These are phyloP conservation scores for Drosophila leontia DNA, from an alignment of 1,140 invertebrate species.

Conservation along the genomic window DNA sequence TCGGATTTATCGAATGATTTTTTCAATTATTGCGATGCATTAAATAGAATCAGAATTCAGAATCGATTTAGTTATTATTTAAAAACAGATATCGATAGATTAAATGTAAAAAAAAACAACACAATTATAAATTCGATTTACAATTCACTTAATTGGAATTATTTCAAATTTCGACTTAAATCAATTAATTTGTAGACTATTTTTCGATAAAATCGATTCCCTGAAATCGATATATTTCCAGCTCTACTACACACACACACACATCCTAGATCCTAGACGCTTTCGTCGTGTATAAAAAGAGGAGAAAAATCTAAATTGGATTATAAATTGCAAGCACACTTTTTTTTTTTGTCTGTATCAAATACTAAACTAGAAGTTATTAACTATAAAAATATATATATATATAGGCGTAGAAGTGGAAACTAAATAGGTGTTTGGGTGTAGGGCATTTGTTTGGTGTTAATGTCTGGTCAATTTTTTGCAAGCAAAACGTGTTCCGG, in stretches of 20 bases:
- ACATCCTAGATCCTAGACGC: constrained; percentile 72
- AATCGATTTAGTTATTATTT: too few species aligned
- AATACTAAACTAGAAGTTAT: constrained; percentile 75
- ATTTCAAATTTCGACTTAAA: too few species aligned
- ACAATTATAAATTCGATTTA: too few species aligned
- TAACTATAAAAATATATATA: constrained; percentile 15
- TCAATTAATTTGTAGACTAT: too few species aligned
- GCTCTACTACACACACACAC: constrained; percentile 1
- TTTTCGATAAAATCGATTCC: too few species aligned
- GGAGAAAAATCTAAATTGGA: constrained; percentile 40
- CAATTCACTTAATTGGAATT: too few species aligned
- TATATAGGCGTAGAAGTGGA: background rate
- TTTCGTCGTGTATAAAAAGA: constrained; percentile 65
- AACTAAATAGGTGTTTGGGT: constrained; percentile 29
- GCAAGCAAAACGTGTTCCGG: constrained; percentile 17
- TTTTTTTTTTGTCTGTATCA: constrained; percentile 71
- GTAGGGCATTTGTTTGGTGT: constrained; percentile 70
- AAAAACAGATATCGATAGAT: too few species aligned
- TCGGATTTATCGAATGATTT: too few species aligned
- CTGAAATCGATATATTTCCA: background rate
- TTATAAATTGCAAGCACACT: constrained; percentile 24
- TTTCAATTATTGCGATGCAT: too few species aligned
- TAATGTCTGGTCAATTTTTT: constrained; percentile 76
- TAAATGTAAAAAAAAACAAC: too few species aligned
- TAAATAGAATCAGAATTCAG: too few species aligned